Base-by-base conservation (phyloP, 2,113 vertebrate species). In the Eclectus roratus region DNA sequence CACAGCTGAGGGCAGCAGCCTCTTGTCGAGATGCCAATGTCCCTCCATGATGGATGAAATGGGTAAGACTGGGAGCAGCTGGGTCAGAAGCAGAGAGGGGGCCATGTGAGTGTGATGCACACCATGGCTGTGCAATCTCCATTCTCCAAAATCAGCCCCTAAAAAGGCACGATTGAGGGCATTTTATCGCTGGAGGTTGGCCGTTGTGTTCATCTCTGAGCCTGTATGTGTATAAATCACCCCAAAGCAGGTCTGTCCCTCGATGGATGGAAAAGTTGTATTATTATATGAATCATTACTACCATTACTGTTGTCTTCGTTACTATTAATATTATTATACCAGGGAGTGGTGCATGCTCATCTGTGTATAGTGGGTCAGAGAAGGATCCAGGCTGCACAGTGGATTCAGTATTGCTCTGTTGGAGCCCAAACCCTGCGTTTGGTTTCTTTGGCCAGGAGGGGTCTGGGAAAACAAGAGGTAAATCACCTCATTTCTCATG, bases 61-160 rank as follows among this genome's bases (percentile, higher is more conserved):
- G 68, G 58, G 13, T 14, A 39, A 70, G 68, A 17, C 35, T 77
- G 52, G 41, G 58, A 85, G 63, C 76, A 64, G 43, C 19, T 43
- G n/a, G 12, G 44, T 1, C 1, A 87, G 35, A 68, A 53, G 17
- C 11, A 69, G 35, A 80, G 79, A 63, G 68, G 25, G 1, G 3
- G 6, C 63, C 33, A 44, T 2, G 0, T n/a, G 39, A 78, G 27
- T 1, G 0, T 25, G 66, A 47, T 24, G 29, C 35, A 58, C 77
- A 47, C 11, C 46, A 5, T 27, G 47, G 23, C 39, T 14, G 3
- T 16, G 56, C 33, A 58, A 58, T 21, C 56, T 58, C 56, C 56
- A 35, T 58, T 58, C 53, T 55, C 13, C 33, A 58, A 58, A 58
- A 24, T 33, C 56, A 58, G 56, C 56, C 33, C 21, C 21, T 13